Evolutionary conservation across 2,113 vertebrate genomes (phyloP).

Genomic region (Lycocorax pyrrhopterus): DNA sequence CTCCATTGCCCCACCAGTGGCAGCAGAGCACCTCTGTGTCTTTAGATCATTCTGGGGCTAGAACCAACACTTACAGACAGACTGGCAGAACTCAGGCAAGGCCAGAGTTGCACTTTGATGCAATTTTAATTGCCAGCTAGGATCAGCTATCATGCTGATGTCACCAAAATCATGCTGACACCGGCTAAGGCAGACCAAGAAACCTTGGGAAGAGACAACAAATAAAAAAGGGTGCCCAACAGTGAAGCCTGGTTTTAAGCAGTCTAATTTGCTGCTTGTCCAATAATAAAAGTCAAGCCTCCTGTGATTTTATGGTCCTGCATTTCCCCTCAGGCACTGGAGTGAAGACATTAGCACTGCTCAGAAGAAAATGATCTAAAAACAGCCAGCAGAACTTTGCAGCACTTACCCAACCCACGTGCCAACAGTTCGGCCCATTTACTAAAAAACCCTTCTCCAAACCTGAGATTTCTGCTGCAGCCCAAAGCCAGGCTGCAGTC

Average conservation of each 20-base stretch:
- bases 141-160: background rate
- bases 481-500: background rate
- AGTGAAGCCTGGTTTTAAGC: background rate
- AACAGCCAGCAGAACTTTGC: background rate
- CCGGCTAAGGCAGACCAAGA: background rate
- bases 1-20: background rate
- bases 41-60: background rate
- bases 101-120: background rate
- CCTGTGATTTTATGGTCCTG: background rate
- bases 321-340: background rate
- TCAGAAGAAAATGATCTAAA: background rate
- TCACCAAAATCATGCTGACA: background rate
- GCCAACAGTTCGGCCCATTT: background rate
- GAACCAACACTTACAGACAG: background rate
- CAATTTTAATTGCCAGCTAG: background rate
- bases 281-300: background rate
- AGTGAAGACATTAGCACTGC: background rate
- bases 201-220: background rate
- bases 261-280: background rate
- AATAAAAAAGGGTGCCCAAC: background rate
- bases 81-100: background rate
- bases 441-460: background rate
- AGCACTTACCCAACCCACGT: background rate
- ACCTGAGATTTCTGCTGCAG: background rate
- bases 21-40: background rate